Evolutionary conservation across 2,113 vertebrate genomes (phyloP).

Genomic region (Seriola aureovittata): DNA sequence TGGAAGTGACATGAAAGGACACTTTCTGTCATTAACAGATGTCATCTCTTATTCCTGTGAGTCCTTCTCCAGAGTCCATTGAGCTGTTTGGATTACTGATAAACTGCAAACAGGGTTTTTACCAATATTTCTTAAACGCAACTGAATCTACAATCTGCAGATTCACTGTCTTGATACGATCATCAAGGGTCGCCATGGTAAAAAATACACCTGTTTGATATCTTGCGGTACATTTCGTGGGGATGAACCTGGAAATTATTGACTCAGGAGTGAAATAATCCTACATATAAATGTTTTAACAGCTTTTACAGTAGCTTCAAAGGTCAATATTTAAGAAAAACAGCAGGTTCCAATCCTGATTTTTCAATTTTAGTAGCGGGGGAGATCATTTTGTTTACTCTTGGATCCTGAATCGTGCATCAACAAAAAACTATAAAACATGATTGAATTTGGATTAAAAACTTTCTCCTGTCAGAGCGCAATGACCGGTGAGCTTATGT

Average conservation of each 20-base stretch:
- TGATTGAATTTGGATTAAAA: conserved; percentile 6
- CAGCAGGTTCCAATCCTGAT: background rate
- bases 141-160: background rate
- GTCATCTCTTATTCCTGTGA: conserved; percentile 43
- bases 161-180: background rate
- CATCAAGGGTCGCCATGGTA: background rate
- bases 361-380: background rate
- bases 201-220: background rate
- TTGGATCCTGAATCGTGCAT: background rate
- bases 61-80: conserved; percentile 17
- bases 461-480: background rate
- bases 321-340: background rate
- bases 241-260: background rate
- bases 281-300: background rate
- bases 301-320: background rate
- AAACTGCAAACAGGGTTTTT: conserved; percentile 1
- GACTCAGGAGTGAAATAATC: background rate
- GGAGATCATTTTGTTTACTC: background rate
- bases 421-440: background rate
- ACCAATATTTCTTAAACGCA: background rate
- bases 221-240: background rate
- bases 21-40: conserved; percentile 68
- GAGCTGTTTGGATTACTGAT: conserved; percentile 6
- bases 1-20: conserved; percentile 72
- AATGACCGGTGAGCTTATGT: conserved; percentile 12